phyloP scores from a whole-genome alignment of 2,797 vertebrate genomes.

The Monodelphis domestica region DNA sequence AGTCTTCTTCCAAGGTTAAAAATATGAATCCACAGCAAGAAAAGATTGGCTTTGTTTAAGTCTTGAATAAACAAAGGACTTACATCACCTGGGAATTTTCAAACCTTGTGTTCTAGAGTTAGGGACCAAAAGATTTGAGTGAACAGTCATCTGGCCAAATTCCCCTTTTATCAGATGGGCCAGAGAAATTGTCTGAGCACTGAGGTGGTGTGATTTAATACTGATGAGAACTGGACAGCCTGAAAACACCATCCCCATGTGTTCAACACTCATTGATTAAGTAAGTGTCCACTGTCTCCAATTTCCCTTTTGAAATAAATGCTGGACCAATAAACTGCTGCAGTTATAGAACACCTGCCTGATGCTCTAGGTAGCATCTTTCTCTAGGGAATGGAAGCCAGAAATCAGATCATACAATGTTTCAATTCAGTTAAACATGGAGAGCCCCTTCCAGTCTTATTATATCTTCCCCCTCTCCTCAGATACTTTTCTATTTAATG shows the following conservation, averaged over 20 bases:
- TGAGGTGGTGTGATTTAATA: neutral
- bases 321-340: neutral
- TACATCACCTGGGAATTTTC: neutral
- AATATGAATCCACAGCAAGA: neutral
- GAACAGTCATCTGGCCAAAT: neutral
- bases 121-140: neutral
- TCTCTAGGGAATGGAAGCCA: neutral
- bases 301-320: neutral
- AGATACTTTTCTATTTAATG: neutral
- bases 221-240: neutral
- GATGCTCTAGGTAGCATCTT: neutral
- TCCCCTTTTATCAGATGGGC: neutral
- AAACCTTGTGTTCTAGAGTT: neutral
- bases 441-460: neutral
- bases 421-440: neutral
- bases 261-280: neutral
- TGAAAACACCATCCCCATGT: neutral
- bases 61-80: neutral
- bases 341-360: neutral
- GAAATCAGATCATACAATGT: neutral
- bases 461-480: neutral
- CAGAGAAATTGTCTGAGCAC: neutral
- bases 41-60: neutral
- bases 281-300: neutral
- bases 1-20: neutral